phyloP scores from a whole-genome alignment of 2,113 vertebrate species.

The Calidris pygmaea region DNA sequence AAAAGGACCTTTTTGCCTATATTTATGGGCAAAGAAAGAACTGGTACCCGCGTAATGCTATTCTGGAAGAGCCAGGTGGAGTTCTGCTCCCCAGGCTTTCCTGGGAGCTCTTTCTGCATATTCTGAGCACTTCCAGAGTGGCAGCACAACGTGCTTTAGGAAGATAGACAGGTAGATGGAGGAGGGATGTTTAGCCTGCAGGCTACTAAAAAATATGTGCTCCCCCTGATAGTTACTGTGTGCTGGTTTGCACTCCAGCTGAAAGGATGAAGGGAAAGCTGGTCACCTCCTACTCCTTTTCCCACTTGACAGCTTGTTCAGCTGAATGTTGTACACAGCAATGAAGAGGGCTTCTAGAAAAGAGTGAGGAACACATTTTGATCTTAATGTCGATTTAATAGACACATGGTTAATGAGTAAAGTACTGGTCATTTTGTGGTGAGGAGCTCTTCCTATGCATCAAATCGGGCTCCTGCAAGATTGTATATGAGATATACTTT shows the following conservation, averaged over 20 bases:
- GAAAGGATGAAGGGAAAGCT: constrained; percentile 51
- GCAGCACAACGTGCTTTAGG: not conserved
- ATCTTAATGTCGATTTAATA: not conserved
- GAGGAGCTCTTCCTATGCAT: not conserved
- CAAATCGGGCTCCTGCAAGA: not conserved
- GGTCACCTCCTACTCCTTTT: constrained; percentile 67
- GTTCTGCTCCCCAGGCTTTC: not conserved
- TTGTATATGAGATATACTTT: not conserved
- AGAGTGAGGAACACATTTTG: not conserved
- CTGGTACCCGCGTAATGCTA: not conserved
- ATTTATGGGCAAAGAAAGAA: not conserved
- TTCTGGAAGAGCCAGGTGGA: not conserved
- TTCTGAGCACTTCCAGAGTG: not conserved
- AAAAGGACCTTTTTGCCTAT: not conserved
- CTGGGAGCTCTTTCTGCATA: not conserved
- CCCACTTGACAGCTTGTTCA: constrained; percentile 65
- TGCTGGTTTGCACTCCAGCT: constrained; percentile 42
- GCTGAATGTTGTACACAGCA: constrained; percentile 10
- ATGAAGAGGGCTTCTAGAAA: not conserved
- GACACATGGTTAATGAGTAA: not conserved
- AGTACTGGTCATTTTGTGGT: not conserved
- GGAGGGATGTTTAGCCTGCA: constrained; percentile 59
- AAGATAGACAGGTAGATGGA: constrained; percentile 54
- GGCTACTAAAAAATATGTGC: constrained; percentile 55
- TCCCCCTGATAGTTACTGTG: constrained; percentile 57